Evolutionary conservation across 2,797 vertebrate genomes (phyloP).

Genomic region (Helarctos malayanus): DNA sequence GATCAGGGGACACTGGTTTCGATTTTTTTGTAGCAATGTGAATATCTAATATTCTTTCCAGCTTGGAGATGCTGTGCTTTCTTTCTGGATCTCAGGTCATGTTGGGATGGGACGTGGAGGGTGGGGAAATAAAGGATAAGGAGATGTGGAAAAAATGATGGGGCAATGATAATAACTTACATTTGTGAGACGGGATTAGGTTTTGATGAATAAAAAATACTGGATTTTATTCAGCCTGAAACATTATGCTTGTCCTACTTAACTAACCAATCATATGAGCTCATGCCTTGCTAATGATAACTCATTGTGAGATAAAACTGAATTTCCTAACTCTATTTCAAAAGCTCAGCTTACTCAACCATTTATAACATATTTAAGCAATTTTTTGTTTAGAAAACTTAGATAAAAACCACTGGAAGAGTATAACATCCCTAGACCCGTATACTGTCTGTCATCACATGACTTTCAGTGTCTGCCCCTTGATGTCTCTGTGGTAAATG

Average conservation of each 20-base stretch:
- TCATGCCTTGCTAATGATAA: slow-evolving; percentile 60
- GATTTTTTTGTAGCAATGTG: slow-evolving; percentile 13
- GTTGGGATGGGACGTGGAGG: neutral
- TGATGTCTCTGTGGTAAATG: slow-evolving; percentile 26
- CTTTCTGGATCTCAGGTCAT: neutral
- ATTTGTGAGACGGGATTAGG: neutral
- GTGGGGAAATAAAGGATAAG: neutral
- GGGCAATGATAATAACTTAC: neutral
- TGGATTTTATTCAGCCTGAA: slow-evolving; percentile 37
- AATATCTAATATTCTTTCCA: neutral
- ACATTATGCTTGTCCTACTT: slow-evolving; percentile 55
- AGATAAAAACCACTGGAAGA: slow-evolving; percentile 33
- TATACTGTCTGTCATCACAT: neutral
- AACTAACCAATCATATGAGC: slow-evolving; percentile 55
- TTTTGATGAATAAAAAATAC: slow-evolving; percentile 15
- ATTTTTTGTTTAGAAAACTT: slow-evolving; percentile 44
- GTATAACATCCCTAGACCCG: neutral
- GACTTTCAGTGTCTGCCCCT: neutral
- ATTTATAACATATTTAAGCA: slow-evolving; percentile 41
- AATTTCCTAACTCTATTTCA: slow-evolving; percentile 64
- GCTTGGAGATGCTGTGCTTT: neutral
- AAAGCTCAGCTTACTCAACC: slow-evolving; percentile 26
- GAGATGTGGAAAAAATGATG: neutral
- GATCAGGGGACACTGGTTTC: neutral
- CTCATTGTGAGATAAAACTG: slow-evolving; percentile 51